Percentiles rank a stretch among this genome's conserved stretches.
Conservation (phyloP, 2,113 vertebrate species). For the Corythaixoides concolor region DNA sequence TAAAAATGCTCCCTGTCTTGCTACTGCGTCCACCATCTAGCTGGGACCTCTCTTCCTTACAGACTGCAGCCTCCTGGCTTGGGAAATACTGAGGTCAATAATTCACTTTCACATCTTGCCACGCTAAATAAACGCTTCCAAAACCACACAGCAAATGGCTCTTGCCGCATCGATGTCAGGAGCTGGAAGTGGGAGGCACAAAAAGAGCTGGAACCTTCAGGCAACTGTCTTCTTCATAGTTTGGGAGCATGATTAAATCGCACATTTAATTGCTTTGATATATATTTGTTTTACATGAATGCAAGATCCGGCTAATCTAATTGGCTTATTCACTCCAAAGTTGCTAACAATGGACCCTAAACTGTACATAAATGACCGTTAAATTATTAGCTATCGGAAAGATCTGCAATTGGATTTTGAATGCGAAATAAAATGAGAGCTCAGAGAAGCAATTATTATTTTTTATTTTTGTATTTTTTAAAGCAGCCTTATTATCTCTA, state of each 20-base stretch:
- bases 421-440: conserved; percentile 23
- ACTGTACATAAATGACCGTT: conserved; percentile 22
- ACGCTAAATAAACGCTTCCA: background rate
- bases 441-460: background rate
- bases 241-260: conserved; percentile 6
- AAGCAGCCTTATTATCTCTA: conserved; percentile 28
- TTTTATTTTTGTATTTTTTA: conserved; percentile 27
- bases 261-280: conserved; percentile 49
- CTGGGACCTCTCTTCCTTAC: background rate
- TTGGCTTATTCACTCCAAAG: background rate
- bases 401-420: conserved; percentile 35
- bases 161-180: background rate
- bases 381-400: conserved; percentile 47
- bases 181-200: background rate
- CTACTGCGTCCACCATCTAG: background rate
- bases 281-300: conserved; percentile 61
- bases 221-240: conserved; percentile 4
- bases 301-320: conserved; percentile 35
- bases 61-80: background rate
- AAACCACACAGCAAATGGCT: background rate
- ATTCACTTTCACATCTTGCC: background rate
- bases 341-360: conserved; percentile 39
- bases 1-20: background rate
- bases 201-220: background rate
- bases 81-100: background rate